Base-by-base conservation (phyloP, 2,888 invertebrate species). In the Aleiodes testaceus region DNA sequence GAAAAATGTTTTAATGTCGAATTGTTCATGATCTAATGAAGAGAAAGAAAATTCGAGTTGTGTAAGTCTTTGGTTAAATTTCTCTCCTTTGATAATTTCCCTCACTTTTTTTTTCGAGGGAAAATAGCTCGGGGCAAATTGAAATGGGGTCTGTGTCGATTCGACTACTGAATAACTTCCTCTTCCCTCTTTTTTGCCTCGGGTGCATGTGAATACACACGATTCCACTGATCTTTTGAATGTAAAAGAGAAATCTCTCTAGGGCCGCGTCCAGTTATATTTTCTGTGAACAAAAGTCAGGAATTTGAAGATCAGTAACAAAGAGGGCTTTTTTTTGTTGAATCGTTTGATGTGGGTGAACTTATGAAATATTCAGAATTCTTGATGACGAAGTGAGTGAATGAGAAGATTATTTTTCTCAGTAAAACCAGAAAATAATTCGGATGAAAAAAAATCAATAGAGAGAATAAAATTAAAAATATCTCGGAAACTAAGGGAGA, bases 141-240 rank as follows among this genome's bases (percentile, higher is more conserved):
- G 22, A 22, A 26, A 53, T 53, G 53, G 22, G 22, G 6, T 22
- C 53, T 22, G 14, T 12, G 49, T 50, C 49, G 49, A 53, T 53
- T 1, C 22, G 53, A 53, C 22, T 53, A 12, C 22, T 53, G 22
- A 53, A 26, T 26, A 3, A 53, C 53, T n/a, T 53, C 11, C 11
- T 11, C n/a, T 22, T 53, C 1, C 22, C 22, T 53, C 1, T 53
- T 7, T 7, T n/a, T 16, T 49, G 49, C n/a, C 49, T n/a, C 12
- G 26, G 53, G 53, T 11, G 26, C 26, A 52, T 53, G 53, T 26
- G 26, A 20, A 14, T 22, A 53, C 45, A 45, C 14, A 11, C 53
- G 11, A 53, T 22, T 22, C 12, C n/a, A n/a, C 26, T 53, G 26
- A 26, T 53, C 53, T 53, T n/a, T 26, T 53, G 53, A 26, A 53